Evolutionary conservation across 2,797 vertebrate genomes (phyloP), one percentile per base, ranked within the genome.

Genomic region (Eulemur coronatus): DNA sequence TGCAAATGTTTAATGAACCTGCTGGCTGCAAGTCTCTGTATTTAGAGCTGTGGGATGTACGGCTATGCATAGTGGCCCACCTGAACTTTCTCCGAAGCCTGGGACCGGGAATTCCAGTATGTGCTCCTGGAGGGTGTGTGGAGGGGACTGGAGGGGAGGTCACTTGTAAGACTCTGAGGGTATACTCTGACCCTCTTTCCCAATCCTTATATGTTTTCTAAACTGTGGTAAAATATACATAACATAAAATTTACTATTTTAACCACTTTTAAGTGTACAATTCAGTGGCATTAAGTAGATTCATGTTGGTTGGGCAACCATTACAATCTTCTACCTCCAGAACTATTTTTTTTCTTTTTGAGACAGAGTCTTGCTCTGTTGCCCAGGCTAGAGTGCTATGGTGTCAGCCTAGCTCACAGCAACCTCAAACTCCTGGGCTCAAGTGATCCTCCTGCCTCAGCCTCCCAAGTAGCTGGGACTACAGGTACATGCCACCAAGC

Each of bases 281-380:
- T 81, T 91, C 41, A 30, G 3, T 78, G 38, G 72, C 17, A 13
- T 24, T 48, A 22, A 91, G 67, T 38, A 33, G 7, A 26, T 73
- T 61, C 43, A 0, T 15, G 0, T 1, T 38, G 26, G 7, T 61
- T 65, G 30, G 33, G 33, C 11, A 43, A 0, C 46, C 11, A 33
- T 84, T 14, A 65, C 55, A 35, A 43, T 48, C 24, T 10, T 52
- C 33, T 24, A 35, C 46, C 65, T 73, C 41, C 3, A n/a, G 80
- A 84, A 63, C 48, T 26, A 41, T 52, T 69, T 20, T 12, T 33
- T 28, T 26, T 26, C 26, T 55, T 4, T 76, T 76, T 76, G n/a
- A 76, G 73, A n/a, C 24, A 22, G 48, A 22, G 41, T 76, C 48
- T 76, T n/a, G 10, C 30, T 72, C 13, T 48, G 46, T 76, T 76